Percentiles rank a stretch among this genome's conserved stretches.
phyloP scores from a whole-genome alignment of 1,140 invertebrate species.

The Eciton burchellii region DNA sequence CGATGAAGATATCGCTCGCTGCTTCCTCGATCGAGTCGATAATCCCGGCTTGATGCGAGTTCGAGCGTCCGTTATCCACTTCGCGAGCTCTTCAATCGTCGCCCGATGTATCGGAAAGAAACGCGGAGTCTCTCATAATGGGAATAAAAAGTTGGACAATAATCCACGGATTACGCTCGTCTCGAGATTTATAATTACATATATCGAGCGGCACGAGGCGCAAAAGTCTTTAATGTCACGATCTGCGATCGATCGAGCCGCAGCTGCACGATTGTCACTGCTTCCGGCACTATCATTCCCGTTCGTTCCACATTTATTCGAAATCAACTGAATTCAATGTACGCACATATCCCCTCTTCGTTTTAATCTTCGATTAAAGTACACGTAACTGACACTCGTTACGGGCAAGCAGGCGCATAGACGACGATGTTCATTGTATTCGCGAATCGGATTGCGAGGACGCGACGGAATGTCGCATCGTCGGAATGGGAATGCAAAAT shows the following conservation, averaged over 20 bases:
- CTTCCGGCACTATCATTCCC: neutral
- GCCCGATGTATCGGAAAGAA: no score
- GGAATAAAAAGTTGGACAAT: no score
- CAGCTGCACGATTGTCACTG: neutral
- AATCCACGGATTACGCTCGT: no score
- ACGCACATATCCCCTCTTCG: neutral
- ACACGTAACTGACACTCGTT: neutral
- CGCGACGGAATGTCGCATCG: neutral
- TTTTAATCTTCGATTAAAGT: constrained; percentile 13
- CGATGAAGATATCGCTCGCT: neutral
- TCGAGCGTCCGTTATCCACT: neutral
- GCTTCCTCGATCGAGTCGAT: neutral
- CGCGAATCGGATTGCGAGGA: constrained; percentile 22
- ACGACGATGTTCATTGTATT: neutral
- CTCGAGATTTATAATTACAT: no score
- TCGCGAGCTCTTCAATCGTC: neutral
- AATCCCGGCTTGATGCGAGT: neutral
- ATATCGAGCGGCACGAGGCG: no score
- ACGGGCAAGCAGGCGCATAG: no score
- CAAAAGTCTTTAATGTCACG: neutral
- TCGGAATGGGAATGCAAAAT: neutral
- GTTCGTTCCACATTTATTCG: neutral
- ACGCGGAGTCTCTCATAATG: no score
- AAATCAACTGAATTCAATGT: neutral
- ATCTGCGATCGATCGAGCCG: neutral